These are phyloP conservation scores for Drosophila nannoptera DNA, from an alignment of 1,140 invertebrate species.

Conservation along the genomic window DNA sequence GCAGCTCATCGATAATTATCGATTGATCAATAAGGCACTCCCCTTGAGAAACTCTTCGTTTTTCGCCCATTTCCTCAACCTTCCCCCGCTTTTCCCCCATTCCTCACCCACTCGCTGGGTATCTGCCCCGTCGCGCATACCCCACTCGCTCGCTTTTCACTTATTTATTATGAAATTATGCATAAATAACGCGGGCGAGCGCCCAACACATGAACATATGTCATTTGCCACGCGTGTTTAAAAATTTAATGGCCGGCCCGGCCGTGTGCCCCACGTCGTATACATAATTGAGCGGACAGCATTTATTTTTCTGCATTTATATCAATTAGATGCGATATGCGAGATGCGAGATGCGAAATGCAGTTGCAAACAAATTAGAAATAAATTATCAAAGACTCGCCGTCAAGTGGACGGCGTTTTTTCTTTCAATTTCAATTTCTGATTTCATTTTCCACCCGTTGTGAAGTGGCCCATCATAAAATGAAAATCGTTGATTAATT, in stretches of 20 bases:
- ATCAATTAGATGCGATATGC: conserved; percentile 20
- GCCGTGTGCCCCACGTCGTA: conserved; percentile 37
- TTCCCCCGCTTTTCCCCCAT: too few relatives aligned
- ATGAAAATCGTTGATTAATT: conserved; percentile 26
- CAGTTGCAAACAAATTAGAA: conserved; percentile 48
- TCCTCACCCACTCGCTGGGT: background rate
- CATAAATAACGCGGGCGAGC: conserved; percentile 28
- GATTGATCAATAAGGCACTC: too few relatives aligned
- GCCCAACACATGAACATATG: background rate
- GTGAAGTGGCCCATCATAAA: conserved; percentile 17
- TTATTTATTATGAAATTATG: conserved; percentile 30
- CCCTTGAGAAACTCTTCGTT: too few relatives aligned
- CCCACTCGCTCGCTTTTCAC: conserved; percentile 16
- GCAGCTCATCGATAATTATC: too few relatives aligned
- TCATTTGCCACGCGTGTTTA: conserved; percentile 12
- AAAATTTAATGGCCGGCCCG: conserved; percentile 21
- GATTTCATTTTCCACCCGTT: background rate
- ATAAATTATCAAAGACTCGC: conserved; percentile 60
- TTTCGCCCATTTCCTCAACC: too few relatives aligned
- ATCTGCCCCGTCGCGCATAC: conserved; percentile 3
- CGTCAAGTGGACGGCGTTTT: conserved; percentile 28
- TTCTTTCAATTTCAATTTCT: background rate
- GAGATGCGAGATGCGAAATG: conserved; percentile 7
- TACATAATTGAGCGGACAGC: conserved; percentile 54
- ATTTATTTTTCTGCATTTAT: conserved; percentile 20